These are phyloP conservation scores for Ctenosaura bakeri DNA, from an alignment of 2,797 vertebrate species.

Conservation along the genomic window DNA sequence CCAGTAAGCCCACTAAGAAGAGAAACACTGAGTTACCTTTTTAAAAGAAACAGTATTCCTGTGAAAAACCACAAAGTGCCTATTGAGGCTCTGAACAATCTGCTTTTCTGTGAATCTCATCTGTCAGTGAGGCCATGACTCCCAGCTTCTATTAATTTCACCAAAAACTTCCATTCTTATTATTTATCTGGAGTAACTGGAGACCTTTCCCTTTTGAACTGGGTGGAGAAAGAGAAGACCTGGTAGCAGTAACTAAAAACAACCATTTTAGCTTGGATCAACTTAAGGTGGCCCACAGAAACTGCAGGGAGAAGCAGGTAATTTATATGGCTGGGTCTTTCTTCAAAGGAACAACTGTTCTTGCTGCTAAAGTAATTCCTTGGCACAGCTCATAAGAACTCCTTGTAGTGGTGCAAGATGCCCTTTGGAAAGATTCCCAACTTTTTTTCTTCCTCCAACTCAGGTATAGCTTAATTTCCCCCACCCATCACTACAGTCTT, in stretches of 20 bases:
- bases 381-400: background rate
- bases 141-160: background rate
- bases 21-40: background rate
- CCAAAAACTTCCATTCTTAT: background rate
- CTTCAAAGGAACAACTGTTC: background rate
- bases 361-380: background rate
- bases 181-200: conserved; percentile 21
- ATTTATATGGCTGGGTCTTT: background rate
- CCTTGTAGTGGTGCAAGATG: background rate
- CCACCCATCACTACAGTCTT: background rate
- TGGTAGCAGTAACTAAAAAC: background rate
- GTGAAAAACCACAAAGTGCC: background rate
- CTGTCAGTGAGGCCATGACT: background rate
- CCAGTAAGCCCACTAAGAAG: background rate
- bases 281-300: background rate
- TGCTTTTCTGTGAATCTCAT: background rate
- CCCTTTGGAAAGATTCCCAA: background rate
- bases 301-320: background rate
- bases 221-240: conserved; percentile 6
- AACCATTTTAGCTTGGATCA: background rate
- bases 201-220: background rate
- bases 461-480: background rate
- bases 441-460: background rate
- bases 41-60: background rate
- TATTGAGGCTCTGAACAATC: background rate